Percentiles rank a stretch among this genome's conserved stretches.
Evolutionary conservation across 1,140 invertebrate species (phyloP).

Genomic region (Panulirus ornatus): DNA sequence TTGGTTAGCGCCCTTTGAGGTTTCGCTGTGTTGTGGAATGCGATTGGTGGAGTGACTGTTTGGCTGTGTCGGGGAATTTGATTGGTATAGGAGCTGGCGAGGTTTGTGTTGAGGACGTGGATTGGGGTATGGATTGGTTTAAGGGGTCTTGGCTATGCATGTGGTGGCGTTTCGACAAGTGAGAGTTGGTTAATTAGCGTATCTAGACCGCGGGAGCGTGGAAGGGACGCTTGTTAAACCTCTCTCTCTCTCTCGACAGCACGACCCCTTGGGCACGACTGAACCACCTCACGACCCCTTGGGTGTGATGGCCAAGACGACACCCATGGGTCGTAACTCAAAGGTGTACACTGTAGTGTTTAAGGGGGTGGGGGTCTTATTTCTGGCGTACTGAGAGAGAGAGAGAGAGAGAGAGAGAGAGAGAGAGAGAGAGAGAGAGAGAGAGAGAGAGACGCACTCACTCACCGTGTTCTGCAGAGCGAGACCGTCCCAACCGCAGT

Average conservation of each 20-base stretch:
- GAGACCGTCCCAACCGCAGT: background rate
- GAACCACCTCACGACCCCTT: too few species aligned
- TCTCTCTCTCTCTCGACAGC: slow-evolving; percentile 23
- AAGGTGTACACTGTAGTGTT: too few species aligned
- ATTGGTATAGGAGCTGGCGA: slow-evolving; percentile 2
- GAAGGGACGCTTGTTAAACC: too few species aligned
- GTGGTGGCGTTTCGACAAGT: slow-evolving; percentile 19
- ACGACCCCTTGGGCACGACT: too few species aligned
- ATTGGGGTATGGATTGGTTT: slow-evolving; percentile 2
- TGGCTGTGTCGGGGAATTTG: slow-evolving; percentile 22
- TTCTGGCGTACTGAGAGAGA: too few species aligned
- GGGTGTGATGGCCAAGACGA: too few species aligned
- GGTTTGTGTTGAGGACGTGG: slow-evolving; percentile 22
- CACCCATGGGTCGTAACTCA: too few species aligned
- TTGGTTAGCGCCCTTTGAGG: slow-evolving; percentile 35
- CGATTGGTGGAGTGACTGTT: slow-evolving; percentile 40
- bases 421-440: slow-evolving; percentile 29
- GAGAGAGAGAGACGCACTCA: background rate
- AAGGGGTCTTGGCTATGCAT: too few species aligned
- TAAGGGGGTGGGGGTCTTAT: too few species aligned
- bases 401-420: slow-evolving; percentile 29
- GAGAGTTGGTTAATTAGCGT: background rate
- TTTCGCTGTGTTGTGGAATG: slow-evolving; percentile 41
- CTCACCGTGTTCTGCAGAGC: background rate
- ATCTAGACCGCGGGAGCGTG: too few species aligned